Evolutionary conservation across 2,888 invertebrate species (phyloP).

Genomic region (Drosophila neotestacea): DNA sequence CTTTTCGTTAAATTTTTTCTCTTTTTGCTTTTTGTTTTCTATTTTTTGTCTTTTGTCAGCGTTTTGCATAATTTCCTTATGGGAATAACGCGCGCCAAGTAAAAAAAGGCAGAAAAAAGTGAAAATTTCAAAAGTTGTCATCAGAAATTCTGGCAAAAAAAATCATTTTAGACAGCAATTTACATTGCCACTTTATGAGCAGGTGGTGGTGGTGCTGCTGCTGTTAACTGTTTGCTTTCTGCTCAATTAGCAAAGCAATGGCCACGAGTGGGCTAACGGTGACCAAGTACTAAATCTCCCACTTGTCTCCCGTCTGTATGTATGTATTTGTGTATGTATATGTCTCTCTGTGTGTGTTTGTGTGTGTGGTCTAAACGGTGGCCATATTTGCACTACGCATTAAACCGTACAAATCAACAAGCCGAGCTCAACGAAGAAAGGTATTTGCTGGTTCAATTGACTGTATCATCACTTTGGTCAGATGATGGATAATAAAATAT

Average conservation of each 20-base stretch:
- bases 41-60: slow-evolving; percentile 34
- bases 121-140: slow-evolving; percentile 67
- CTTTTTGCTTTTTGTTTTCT: slow-evolving; percentile 28
- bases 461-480: neutral
- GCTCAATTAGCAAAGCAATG: slow-evolving; percentile 70
- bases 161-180: slow-evolving; percentile 32
- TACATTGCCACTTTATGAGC: slow-evolving; percentile 35
- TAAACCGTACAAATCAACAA: slow-evolving; percentile 58
- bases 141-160: slow-evolving; percentile 66
- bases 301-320: slow-evolving; percentile 28
- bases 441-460: slow-evolving; percentile 16
- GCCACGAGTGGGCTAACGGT: slow-evolving; percentile 65
- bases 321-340: slow-evolving; percentile 33
- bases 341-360: slow-evolving; percentile 30
- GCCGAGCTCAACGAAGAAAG: slow-evolving; percentile 25
- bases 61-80: slow-evolving; percentile 68
- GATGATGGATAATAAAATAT: neutral
- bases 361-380: slow-evolving; percentile 68
- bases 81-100: slow-evolving; percentile 52
- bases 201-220: slow-evolving; percentile 16
- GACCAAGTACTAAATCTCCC: slow-evolving; percentile 46
- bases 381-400: slow-evolving; percentile 65
- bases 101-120: slow-evolving; percentile 55
- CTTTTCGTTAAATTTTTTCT: neutral
- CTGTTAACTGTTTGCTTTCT: slow-evolving; percentile 61